Evolutionary conservation across 2,113 vertebrate species (phyloP).

Genomic region (Puma concolor): DNA sequence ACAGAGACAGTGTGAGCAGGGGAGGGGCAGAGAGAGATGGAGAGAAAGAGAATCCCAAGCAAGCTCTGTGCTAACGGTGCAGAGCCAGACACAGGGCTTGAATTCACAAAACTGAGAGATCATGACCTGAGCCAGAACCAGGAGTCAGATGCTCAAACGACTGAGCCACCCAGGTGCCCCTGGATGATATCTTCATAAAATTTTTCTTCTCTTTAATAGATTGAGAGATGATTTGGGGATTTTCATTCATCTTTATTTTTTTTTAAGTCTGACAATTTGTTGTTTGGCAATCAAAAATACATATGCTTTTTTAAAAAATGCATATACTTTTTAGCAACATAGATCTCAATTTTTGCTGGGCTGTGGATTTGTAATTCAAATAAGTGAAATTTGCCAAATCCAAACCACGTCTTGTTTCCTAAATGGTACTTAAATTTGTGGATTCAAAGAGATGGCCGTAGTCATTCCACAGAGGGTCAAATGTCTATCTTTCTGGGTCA

Average conservation of each 20-base stretch:
- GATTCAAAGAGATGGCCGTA: neutral
- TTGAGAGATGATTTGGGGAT: neutral
- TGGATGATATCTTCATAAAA: neutral
- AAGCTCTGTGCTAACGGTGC: too few species aligned
- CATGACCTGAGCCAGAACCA: too few species aligned
- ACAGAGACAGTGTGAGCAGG: too few species aligned
- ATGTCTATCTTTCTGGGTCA: neutral
- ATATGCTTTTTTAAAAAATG: neutral
- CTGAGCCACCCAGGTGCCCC: too few species aligned
- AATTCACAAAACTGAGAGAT: too few species aligned
- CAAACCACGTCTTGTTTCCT: neutral
- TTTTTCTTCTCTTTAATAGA: neutral
- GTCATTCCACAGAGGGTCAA: neutral
- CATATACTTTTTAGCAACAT: neutral
- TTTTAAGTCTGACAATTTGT: neutral
- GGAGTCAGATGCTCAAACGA: too few species aligned
- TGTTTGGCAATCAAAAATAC: neutral
- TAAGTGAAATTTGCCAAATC: neutral
- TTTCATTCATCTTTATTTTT: slow-evolving; percentile 33
- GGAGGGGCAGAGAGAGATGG: too few species aligned
- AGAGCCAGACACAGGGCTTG: too few species aligned
- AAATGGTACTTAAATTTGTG: neutral
- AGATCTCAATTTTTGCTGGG: neutral
- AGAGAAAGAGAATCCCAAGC: too few species aligned
- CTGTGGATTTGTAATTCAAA: neutral